Conservation (phyloP, 37 sponge, comb jelly and placozoan genomes). For the Agelas oroides region DNA sequence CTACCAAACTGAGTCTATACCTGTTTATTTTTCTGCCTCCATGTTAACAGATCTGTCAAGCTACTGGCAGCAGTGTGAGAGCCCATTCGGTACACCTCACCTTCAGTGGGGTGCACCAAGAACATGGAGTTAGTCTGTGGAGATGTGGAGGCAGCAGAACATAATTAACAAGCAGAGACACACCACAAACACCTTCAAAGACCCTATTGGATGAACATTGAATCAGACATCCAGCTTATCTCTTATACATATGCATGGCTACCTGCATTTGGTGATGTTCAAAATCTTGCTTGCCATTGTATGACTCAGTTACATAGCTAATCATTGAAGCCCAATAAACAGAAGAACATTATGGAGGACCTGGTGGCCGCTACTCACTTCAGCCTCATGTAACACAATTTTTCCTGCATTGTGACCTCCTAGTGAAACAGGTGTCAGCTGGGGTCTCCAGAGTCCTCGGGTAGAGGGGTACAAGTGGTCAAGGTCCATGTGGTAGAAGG, state of each 20-base stretch:
- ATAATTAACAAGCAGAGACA: too few relatives aligned
- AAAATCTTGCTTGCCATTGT: too few relatives aligned
- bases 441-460: conserved; percentile 10
- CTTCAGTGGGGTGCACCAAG: conserved; percentile 35
- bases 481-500: conserved; percentile 41
- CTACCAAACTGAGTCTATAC: too few relatives aligned
- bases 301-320: too few relatives aligned
- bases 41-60: conserved; percentile 3
- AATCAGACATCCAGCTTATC: too few relatives aligned
- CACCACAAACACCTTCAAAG: too few relatives aligned
- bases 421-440: conserved; percentile 22
- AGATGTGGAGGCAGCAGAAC: too few relatives aligned
- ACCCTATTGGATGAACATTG: too few relatives aligned
- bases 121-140: conserved; percentile 24
- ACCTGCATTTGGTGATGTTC: too few relatives aligned
- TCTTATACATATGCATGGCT: too few relatives aligned
- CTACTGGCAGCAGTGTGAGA: conserved; percentile 12
- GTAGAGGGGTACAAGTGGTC: conserved; percentile 27
- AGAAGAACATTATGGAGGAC: too few relatives aligned
- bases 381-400: conserved; percentile 51
- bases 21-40: not conserved
- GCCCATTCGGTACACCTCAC: conserved; percentile 9
- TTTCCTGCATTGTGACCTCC: conserved; percentile 32
- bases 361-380: conserved; percentile 35
- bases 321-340: too few relatives aligned